Evolutionary conservation across 2,797 vertebrate species (phyloP), one percentile per base, ranked within the genome.

Genomic region (Clarias platycephalus): DNA sequence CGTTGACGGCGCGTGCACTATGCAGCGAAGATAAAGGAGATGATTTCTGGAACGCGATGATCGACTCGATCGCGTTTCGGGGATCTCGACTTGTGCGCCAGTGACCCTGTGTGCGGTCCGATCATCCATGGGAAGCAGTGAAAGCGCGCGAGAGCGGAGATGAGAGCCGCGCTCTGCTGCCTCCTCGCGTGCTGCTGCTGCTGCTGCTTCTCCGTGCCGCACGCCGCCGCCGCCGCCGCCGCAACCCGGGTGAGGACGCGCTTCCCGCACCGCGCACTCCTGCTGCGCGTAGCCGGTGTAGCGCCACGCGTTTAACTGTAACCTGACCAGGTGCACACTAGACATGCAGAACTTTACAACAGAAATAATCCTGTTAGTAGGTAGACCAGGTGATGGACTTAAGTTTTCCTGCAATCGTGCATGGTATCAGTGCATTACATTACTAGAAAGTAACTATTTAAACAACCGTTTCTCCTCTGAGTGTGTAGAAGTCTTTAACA

Each of bases 111-210:
- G 68, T 75, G 70, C 81, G 82, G 62, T 83, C 82, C 71, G 62
- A 31, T 76, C 72, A 72, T 83, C 82, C 82, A 83, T 83, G 82
- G 82, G 82, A 83, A 83, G 78, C 78, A 80, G 58, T 83, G 72
- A 83, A 53, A 76, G 60, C 44, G 82, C 53, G 71, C 58, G 58
- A 76, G 58, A 85, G 84, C 28, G 84, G 84, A 96, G 96, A 99
- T 98, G 97, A 97, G 93, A 96, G 95, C 94, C 93, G 94, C 95
- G 92, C 93, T 95, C 87, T 96, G 93, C 90, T 94, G 95, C 92
- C 94, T 98, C 89, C 93, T 97, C 88, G 93, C 94, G 93, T 95
- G 96, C 93, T 96, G 94, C 93, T 80, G 78, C 74, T 96, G 93
- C 83, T 97, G 82, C 82, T 83, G 60, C 82, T 57, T 83, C 71